Evolutionary conservation across 2,113 vertebrate species (phyloP), one percentile per base, ranked within the genome.

Genomic region (Patagioenas fasciata): DNA sequence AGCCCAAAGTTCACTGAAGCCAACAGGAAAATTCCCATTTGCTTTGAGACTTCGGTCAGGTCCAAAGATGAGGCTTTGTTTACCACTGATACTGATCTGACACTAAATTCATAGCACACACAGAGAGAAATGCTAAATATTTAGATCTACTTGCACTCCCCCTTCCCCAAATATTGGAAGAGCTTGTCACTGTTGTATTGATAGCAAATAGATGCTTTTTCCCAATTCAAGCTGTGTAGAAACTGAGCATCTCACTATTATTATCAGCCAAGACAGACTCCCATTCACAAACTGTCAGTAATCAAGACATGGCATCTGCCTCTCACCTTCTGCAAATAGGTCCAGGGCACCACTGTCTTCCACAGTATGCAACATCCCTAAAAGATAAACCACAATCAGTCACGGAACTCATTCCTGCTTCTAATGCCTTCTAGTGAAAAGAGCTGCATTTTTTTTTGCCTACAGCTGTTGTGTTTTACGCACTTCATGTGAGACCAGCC

Each of bases 281-380:
- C 58, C 54, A 31, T 65, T 61, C 66, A 81, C 50, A 78, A 93
- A 80, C 17, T 36, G 28, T 8, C 58, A 80, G 56, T 36, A 61
- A 61, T 2, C 58, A 15, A 65, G 51, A 82, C 18, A 21, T 32
- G 60, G 36, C 29, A 82, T 38, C 66, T 85, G 57, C 48, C 29
- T 69, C 97, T 98, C 95, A 99, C 99, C 99, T 98, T 99, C 98
- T 81, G 97, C 95, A 15, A 97, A 97, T 4, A 98, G 98, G 36
- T 99, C 98, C 96, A 98, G 93, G 66, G 97, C 86, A 58, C 96
- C 66, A 23, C 95, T 95, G 78, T 99, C 98, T 96, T 99, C 98
- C 85, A 97, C 88, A 25, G 71, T 98, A 79, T 98, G 97, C 94
- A 99, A 97, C 96, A 99, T 97, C 67, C 96, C 99, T 99, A 51